Percentiles rank a stretch among this genome's conserved stretches.
Evolutionary conservation across 2,797 vertebrate species (phyloP).

Genomic region (Phrynocephalus vlangalii): DNA sequence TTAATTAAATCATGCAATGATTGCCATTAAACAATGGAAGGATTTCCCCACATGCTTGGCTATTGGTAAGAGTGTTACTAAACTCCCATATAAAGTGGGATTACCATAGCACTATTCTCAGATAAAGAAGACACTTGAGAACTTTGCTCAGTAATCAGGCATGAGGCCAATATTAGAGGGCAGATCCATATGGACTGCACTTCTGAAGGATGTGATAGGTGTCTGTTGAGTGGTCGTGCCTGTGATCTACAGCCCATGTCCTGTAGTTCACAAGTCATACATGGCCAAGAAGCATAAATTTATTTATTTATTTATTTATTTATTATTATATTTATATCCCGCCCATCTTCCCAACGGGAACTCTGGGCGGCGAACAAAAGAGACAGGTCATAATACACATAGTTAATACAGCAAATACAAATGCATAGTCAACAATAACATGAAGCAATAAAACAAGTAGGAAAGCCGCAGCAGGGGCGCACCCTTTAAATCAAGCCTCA

Average conservation of each 20-base stretch:
- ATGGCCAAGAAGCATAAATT: neutral
- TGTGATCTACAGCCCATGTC: neutral
- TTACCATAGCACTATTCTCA: neutral
- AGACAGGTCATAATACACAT: too few species aligned
- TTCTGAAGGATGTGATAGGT: neutral
- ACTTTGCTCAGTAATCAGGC: neutral
- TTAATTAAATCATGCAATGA: slow-evolving; percentile 24
- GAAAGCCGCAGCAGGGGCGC: too few species aligned
- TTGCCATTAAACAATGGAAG: slow-evolving; percentile 24
- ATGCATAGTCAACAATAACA: too few species aligned
- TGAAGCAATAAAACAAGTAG: too few species aligned
- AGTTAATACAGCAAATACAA: too few species aligned
- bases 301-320: too few species aligned
- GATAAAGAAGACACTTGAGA: neutral
- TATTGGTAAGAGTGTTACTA: neutral
- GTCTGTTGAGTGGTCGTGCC: neutral
- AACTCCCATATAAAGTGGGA: neutral
- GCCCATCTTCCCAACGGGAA: too few species aligned
- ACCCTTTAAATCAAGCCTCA: too few species aligned
- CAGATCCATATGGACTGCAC: neutral
- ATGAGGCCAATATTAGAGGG: neutral
- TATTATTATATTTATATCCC: too few species aligned
- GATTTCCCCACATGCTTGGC: neutral
- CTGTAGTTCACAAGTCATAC: neutral
- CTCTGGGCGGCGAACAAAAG: too few species aligned